Evolutionary conservation across 2,113 vertebrate genomes (phyloP).

Genomic region (Pachycephala philippinensis): DNA sequence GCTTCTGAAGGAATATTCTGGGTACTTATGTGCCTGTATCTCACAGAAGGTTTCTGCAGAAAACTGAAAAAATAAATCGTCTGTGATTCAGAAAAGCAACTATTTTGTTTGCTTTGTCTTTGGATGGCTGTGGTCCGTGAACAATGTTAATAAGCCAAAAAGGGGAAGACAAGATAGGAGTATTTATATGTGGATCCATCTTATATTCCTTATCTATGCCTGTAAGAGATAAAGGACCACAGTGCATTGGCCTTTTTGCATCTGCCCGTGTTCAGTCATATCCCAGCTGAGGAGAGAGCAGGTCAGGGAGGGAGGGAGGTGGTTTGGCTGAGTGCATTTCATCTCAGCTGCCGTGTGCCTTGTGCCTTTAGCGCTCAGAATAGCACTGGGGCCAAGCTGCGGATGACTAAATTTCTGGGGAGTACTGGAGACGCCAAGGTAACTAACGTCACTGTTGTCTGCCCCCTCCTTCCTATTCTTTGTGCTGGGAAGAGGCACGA

Average conservation of each 20-base stretch:
- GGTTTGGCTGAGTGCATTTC: neutral
- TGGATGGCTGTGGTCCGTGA: neutral
- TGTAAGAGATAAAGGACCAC: accelerated
- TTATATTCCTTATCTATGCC: neutral
- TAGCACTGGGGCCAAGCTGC: neutral
- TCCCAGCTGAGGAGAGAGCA: neutral
- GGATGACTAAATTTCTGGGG: neutral
- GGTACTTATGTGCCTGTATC: accelerated
- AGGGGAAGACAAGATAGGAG: neutral
- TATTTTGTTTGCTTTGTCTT: neutral
- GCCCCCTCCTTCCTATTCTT: neutral
- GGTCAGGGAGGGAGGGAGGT: neutral
- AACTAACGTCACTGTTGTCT: neutral
- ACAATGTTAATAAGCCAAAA: accelerated
- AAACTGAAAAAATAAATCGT: neutral
- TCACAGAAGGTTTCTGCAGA: neutral
- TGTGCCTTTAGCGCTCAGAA: neutral
- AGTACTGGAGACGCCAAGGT: neutral
- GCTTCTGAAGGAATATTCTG: neutral
- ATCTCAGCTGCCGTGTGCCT: neutral
- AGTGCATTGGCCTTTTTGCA: neutral
- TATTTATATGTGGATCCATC: accelerated
- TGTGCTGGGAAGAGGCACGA: neutral
- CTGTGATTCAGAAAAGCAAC: neutral
- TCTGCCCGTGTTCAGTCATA: neutral